Percentiles rank a stretch among this genome's conserved stretches.
These are phyloP conservation scores for Hydraecia micacea DNA, from an alignment of 2,888 invertebrate genomes.

Conservation along the genomic window DNA sequence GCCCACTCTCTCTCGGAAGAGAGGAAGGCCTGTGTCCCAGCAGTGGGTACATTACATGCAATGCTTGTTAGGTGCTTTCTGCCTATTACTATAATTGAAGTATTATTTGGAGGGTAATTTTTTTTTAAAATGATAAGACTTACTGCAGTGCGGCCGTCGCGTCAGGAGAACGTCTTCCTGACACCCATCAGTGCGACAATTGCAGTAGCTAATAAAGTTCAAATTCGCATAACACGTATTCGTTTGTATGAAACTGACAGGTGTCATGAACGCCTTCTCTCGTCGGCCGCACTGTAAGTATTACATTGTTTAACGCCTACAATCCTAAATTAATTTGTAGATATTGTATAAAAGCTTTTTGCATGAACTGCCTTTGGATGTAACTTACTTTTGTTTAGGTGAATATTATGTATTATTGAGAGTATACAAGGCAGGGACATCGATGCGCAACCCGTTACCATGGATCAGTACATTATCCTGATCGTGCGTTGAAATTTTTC, in stretches of 20 bases:
- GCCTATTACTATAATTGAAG: not conserved
- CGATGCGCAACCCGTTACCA: too few relatives aligned
- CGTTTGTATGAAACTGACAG: not conserved
- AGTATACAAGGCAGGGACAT: not conserved
- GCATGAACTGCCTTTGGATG: conserved; percentile 1
- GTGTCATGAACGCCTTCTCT: not conserved
- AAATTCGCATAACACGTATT: too few relatives aligned
- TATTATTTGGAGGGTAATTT: too few relatives aligned
- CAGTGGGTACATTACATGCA: not conserved
- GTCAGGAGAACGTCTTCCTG: not conserved
- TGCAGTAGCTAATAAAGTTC: not conserved
- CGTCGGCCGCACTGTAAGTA: not conserved
- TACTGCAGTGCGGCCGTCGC: not conserved
- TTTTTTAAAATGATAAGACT: not conserved
- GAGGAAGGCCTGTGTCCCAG: too few relatives aligned
- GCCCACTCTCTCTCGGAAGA: too few relatives aligned
- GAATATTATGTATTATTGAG: not conserved
- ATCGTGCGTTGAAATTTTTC: too few relatives aligned
- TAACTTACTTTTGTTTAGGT: not conserved
- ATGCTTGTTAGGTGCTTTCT: not conserved
- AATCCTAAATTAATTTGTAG: not conserved
- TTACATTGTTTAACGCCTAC: not conserved
- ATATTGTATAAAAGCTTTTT: not conserved
- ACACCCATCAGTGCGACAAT: too few relatives aligned
- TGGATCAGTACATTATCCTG: too few relatives aligned